phyloP scores from a whole-genome alignment of 2,113 vertebrate species.

The Oxyura jamaicensis region DNA sequence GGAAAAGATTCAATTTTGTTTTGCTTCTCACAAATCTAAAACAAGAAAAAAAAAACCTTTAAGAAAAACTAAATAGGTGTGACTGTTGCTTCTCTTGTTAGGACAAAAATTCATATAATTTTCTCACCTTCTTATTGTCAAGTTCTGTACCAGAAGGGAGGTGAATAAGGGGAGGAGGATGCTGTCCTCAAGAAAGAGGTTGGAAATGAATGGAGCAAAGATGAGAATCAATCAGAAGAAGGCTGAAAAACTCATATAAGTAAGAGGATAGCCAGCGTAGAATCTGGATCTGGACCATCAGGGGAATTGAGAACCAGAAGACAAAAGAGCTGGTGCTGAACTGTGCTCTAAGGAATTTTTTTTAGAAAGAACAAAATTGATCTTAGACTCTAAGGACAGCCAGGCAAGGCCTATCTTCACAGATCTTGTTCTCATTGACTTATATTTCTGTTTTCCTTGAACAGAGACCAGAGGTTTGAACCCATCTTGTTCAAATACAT shows the following conservation, averaged over 20 bases:
- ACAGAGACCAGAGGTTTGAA: conserved; percentile 20
- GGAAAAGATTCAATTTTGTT: not conserved
- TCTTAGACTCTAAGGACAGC: not conserved
- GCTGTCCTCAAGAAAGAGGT: not conserved
- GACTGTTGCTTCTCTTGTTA: not conserved
- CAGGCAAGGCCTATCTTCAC: not conserved
- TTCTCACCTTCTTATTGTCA: not conserved
- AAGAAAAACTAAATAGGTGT: not conserved
- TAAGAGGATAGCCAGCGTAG: not conserved
- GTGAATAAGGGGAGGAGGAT: not conserved
- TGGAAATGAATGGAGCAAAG: not conserved
- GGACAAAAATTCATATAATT: not conserved
- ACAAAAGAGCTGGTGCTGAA: not conserved
- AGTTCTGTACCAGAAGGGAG: not conserved
- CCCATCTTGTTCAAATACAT: conserved; percentile 35
- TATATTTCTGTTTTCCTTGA: conserved; percentile 30
- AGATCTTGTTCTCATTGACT: conserved; percentile 15
- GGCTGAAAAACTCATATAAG: not conserved
- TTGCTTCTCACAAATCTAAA: not conserved
- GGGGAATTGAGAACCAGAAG: not conserved
- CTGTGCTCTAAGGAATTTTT: not conserved
- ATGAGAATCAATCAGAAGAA: not conserved
- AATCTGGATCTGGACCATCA: conserved; percentile 3
- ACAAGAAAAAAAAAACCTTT: not conserved
- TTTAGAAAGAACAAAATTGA: conserved; percentile 15